Evolutionary conservation across 35 echinoderm and acorn worm species (phyloP).

Genomic region (Chiridota heheva): DNA sequence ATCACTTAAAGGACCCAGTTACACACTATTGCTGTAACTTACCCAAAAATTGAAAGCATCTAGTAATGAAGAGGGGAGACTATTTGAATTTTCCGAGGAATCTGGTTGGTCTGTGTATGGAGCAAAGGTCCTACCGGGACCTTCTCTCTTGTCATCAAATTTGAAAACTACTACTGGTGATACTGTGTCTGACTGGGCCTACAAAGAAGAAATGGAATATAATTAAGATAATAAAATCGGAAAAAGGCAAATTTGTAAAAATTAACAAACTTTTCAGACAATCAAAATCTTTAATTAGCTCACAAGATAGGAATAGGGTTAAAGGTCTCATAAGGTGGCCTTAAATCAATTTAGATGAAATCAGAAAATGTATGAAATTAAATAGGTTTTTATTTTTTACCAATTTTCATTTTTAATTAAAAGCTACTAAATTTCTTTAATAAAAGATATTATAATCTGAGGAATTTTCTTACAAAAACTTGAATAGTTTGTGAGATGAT

Average conservation of each 20-base stretch:
- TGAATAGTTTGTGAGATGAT: slow-evolving; percentile 67
- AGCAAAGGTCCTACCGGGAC: slow-evolving; percentile 45
- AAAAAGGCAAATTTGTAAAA: background rate
- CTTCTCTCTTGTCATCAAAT: slow-evolving; percentile 70
- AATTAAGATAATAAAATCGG: background rate
- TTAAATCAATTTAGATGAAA: too few species aligned
- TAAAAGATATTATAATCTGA: too few species aligned
- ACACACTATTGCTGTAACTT: background rate
- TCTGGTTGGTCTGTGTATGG: too few species aligned
- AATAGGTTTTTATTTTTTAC: too few species aligned
- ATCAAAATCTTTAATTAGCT: too few species aligned
- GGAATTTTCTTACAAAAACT: slow-evolving; percentile 90
- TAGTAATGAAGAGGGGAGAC: slow-evolving; percentile 39
- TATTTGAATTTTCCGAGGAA: slow-evolving; percentile 40
- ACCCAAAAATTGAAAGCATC: slow-evolving; percentile 91
- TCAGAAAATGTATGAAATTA: too few species aligned
- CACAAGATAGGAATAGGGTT: too few species aligned
- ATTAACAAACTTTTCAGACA: too few species aligned
- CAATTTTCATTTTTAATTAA: too few species aligned
- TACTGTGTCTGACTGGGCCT: slow-evolving; percentile 82
- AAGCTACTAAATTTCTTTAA: too few species aligned
- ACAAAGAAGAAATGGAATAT: background rate
- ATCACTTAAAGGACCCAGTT: too few species aligned
- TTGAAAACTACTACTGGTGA: slow-evolving; percentile 90
- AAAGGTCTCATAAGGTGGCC: too few species aligned